These are phyloP conservation scores for Drosophila bunnanda DNA, from an alignment of 2,888 invertebrate genomes.

Conservation along the genomic window DNA sequence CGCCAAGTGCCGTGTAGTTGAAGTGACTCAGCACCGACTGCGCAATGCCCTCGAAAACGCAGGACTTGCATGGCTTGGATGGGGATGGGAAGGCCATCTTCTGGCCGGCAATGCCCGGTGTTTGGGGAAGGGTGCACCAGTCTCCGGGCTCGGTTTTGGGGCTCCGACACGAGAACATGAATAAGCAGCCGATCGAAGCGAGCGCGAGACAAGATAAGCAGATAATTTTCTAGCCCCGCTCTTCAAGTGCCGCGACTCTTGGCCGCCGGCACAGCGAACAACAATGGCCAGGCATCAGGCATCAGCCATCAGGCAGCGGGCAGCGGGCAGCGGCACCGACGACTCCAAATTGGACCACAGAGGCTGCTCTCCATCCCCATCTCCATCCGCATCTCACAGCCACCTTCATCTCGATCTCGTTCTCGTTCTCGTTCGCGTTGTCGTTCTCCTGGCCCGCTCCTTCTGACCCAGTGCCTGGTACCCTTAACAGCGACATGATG, in stretches of 20 bases:
- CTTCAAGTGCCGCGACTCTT: slow-evolving; percentile 46
- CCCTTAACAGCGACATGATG: slow-evolving; percentile 80
- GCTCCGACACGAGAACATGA: slow-evolving; percentile 70
- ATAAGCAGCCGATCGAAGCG: slow-evolving; percentile 81
- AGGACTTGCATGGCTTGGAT: neutral
- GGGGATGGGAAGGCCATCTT: no score
- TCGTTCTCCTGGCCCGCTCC: slow-evolving; percentile 9
- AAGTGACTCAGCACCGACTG: no score
- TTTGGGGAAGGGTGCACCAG: slow-evolving; percentile 5
- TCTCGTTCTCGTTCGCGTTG: neutral
- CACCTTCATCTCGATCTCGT: slow-evolving; percentile 11
- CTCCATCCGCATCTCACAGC: neutral
- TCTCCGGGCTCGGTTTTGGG: neutral
- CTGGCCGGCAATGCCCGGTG: neutral
- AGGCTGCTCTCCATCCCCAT: slow-evolving; percentile 53
- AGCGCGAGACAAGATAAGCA: slow-evolving; percentile 82
- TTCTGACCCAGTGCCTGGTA: slow-evolving; percentile 62
- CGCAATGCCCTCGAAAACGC: neutral
- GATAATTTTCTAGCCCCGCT: slow-evolving; percentile 74
- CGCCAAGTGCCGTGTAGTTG: no score
- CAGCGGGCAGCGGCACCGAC: slow-evolving; percentile 16
- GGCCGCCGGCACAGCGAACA: slow-evolving; percentile 52
- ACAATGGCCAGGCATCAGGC: slow-evolving; percentile 16
- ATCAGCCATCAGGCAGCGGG: slow-evolving; percentile 1
- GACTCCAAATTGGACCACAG: slow-evolving; percentile 81